Percentiles rank a stretch among this genome's conserved stretches.
Evolutionary conservation across 2,113 vertebrate genomes (phyloP).

Genomic region (Rattus rattus): DNA sequence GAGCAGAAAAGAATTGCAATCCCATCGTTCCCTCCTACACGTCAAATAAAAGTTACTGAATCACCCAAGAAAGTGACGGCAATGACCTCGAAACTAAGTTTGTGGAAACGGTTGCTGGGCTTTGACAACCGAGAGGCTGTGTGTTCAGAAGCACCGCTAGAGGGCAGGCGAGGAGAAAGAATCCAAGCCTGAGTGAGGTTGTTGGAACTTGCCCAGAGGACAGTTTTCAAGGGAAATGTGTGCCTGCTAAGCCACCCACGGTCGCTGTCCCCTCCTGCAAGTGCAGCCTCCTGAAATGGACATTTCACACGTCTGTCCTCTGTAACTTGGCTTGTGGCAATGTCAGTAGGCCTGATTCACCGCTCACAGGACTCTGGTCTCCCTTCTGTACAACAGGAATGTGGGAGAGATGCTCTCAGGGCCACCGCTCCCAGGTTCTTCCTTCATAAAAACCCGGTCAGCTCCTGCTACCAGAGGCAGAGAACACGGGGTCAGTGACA

Average conservation of each 20-base stretch:
- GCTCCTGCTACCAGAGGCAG: neutral
- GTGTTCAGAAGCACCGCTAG: slow-evolving; percentile 69
- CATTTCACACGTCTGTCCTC: neutral
- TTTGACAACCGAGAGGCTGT: neutral
- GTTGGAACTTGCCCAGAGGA: neutral
- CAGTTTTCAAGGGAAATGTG: neutral
- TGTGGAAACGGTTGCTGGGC: neutral
- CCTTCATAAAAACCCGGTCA: neutral
- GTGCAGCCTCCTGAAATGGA: neutral
- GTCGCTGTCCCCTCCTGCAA: no score
- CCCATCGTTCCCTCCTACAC: neutral
- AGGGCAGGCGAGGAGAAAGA: slow-evolving; percentile 86
- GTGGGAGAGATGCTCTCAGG: neutral
- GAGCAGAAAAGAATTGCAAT: neutral
- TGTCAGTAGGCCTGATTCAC: fast-evolving
- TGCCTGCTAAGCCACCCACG: fast-evolving
- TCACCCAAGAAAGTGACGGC: neutral
- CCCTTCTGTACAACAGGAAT: neutral
- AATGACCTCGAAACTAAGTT: slow-evolving; percentile 16
- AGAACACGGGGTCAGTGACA: neutral
- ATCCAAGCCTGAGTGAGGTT: neutral
- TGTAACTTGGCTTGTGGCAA: neutral
- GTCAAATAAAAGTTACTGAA: neutral
- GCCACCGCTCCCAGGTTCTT: neutral
- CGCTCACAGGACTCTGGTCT: fast-evolving